phyloP scores from a whole-genome alignment of 2,888 invertebrate species.

The Nymphalis c-album region DNA sequence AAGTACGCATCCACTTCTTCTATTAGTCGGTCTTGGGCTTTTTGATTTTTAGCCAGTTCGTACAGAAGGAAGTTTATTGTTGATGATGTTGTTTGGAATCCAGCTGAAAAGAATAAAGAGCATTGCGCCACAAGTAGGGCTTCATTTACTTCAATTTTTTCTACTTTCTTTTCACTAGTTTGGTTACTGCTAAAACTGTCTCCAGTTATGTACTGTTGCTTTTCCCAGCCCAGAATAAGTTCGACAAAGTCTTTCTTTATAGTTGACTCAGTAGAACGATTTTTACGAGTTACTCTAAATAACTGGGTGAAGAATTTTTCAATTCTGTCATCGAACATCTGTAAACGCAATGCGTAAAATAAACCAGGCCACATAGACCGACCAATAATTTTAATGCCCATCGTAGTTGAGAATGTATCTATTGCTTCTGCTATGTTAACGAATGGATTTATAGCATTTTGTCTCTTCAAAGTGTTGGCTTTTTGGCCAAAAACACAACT shows the following conservation, averaged over 20 bases:
- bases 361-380: conserved; percentile 57
- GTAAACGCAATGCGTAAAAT: conserved; percentile 55
- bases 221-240: conserved; percentile 51
- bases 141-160: conserved; percentile 54
- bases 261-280: conserved; percentile 48
- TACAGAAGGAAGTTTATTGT: conserved; percentile 51
- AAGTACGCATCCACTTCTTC: conserved; percentile 55
- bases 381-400: conserved; percentile 46
- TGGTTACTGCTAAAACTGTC: conserved; percentile 52
- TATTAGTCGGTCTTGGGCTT: conserved; percentile 45
- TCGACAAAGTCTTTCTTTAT: conserved; percentile 59
- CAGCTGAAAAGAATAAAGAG: conserved; percentile 68
- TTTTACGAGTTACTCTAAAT: conserved; percentile 48
- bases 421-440: conserved; percentile 48
- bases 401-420: conserved; percentile 45
- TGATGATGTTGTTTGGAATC: conserved; percentile 58
- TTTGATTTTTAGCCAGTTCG: conserved; percentile 53
- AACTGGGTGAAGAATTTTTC: conserved; percentile 50
- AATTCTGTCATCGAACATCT: conserved; percentile 45
- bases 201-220: conserved; percentile 49
- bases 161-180: conserved; percentile 41
- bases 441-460: conserved; percentile 49
- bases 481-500: conserved; percentile 61
- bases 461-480: conserved; percentile 50
- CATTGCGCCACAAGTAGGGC: conserved; percentile 77